Percentiles rank a stretch among this genome's conserved stretches.
Evolutionary conservation across 2,113 vertebrate species (phyloP).

Genomic region (Muntiacus muntjak): DNA sequence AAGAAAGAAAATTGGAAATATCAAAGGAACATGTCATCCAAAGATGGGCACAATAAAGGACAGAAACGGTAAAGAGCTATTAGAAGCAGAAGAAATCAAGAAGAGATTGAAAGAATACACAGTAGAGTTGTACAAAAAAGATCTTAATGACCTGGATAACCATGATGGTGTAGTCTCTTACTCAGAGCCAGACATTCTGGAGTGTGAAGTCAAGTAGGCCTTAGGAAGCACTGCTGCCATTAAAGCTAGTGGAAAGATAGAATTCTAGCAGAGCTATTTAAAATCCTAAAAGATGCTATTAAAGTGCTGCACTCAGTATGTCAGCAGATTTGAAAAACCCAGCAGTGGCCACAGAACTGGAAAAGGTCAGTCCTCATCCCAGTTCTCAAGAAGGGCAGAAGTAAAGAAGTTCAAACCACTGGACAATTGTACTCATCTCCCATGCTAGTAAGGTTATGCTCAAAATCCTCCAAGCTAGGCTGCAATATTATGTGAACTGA

Average conservation of each 20-base stretch:
- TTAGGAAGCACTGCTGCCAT: background rate
- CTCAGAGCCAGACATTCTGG: background rate
- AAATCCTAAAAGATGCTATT: background rate
- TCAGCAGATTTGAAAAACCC: background rate
- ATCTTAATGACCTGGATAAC: background rate
- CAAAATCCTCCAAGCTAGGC: background rate
- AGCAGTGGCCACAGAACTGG: background rate
- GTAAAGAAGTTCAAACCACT: background rate
- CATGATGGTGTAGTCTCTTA: background rate
- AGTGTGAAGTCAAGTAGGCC: background rate
- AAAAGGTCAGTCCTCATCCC: background rate
- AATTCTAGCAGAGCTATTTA: background rate
- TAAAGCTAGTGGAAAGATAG: background rate
- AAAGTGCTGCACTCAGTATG: background rate
- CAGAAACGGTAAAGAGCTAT: background rate
- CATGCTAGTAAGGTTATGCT: background rate
- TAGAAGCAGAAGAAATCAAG: background rate
- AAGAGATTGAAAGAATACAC: background rate
- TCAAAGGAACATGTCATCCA: background rate
- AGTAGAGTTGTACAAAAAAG: background rate
- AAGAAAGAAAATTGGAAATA: background rate
- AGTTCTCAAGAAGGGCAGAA: background rate
- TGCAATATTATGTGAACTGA: background rate
- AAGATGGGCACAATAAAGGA: background rate
- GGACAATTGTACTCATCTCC: background rate